Evolutionary conservation across 2,888 invertebrate species (phyloP), one percentile per base, ranked within the genome.

Genomic region (Antitype chi): DNA sequence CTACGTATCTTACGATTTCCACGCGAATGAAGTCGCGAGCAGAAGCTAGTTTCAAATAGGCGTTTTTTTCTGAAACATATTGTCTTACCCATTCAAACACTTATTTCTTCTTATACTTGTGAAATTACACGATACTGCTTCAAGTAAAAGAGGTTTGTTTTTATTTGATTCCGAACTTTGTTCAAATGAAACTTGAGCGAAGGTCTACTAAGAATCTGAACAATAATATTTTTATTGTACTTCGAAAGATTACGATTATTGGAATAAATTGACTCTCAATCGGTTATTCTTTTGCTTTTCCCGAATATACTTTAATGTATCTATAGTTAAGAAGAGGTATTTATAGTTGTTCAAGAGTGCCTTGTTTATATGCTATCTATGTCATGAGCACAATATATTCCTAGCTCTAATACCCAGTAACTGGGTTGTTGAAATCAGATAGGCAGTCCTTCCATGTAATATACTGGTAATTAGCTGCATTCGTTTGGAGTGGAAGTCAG

Each of bases 141-240:
- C 23, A 69, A 70, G 6, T 62, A 59, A 57, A 71, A 82, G 32
- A 60, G 66, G 20, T 70, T 68, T 68, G 67, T 59, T 70, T 70
- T 68, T 60, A 68, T 79, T 84, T 70, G 70, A 79, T 84, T 60
- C 25, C 57, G 13, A 80, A 82, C 57, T 72, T 71, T 64, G 8
- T 11, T 57, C 63, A 75, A 80, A 47, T 57, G 63, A 80, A 84
- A 84, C 76, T 75, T 70, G 57, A 70, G 64, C 23, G 13, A 49
- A 28, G 11, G 38, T 32, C 49, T 74, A 28, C 63, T n/a, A 62
- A 74, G 80, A 68, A 68, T 68, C 32, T 32, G 32, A 66, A 82
- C 25, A 82, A 80, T 68, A 80, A 74, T 74, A 80, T 80, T 38
- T 79, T 57, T 43, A 84, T 70, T 52, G 62, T 53, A 53, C 52